These are phyloP conservation scores for Thumatha senex DNA, from an alignment of 2,888 invertebrate species.

Conservation along the genomic window DNA sequence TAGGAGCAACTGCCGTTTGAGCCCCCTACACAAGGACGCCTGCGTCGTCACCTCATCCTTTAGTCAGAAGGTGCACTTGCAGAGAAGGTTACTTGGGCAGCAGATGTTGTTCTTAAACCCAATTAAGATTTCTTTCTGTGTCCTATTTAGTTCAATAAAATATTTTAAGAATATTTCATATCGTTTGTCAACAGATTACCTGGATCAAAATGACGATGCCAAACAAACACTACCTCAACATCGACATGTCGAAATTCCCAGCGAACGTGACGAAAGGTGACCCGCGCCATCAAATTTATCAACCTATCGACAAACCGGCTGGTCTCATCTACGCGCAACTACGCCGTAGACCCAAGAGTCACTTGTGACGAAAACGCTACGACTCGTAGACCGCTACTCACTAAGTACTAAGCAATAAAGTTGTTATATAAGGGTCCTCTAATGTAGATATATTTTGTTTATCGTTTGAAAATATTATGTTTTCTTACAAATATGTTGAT, in stretches of 20 bases:
- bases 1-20: too few species aligned
- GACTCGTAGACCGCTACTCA: slow-evolving; percentile 38
- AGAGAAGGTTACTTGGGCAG: too few species aligned
- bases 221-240: slow-evolving; percentile 90
- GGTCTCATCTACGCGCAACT: slow-evolving; percentile 90
- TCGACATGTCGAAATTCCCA: slow-evolving; percentile 90
- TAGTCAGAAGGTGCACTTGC: too few species aligned
- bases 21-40: too few species aligned
- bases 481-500: slow-evolving; percentile 21
- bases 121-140: too few species aligned
- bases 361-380: slow-evolving; percentile 75
- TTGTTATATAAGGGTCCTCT: too few species aligned
- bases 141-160: too few species aligned
- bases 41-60: too few species aligned
- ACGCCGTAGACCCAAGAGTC: slow-evolving; percentile 83
- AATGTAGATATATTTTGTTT: too few species aligned
- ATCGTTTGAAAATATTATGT: slow-evolving; percentile 20
- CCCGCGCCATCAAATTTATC: slow-evolving; percentile 87
- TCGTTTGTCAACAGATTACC: slow-evolving; percentile 78
- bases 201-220: slow-evolving; percentile 91
- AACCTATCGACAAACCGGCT: slow-evolving; percentile 90
- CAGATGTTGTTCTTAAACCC: too few species aligned
- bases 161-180: neutral
- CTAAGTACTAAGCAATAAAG: slow-evolving; percentile 10
- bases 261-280: slow-evolving; percentile 84